These are phyloP conservation scores for Camponotus floridanus DNA, from an alignment of 1,140 invertebrate genomes.

Conservation along the genomic window DNA sequence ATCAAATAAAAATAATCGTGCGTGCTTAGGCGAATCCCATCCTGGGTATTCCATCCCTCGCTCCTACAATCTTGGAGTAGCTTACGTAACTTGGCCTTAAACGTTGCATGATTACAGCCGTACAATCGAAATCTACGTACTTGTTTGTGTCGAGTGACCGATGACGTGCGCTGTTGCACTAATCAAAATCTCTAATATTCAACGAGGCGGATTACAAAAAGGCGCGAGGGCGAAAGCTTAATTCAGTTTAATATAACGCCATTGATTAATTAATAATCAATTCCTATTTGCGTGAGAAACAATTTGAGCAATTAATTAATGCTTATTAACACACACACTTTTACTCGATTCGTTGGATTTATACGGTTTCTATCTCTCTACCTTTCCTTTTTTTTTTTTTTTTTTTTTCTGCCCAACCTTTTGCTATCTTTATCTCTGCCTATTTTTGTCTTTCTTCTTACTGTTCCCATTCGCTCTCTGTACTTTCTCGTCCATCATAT, in stretches of 20 bases:
- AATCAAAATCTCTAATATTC: slow-evolving; percentile 9
- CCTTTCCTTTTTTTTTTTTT: slow-evolving; percentile 41
- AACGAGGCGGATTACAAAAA: slow-evolving; percentile 17
- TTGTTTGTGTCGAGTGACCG: slow-evolving; percentile 75
- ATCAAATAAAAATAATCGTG: slow-evolving; percentile 42
- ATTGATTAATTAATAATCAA: slow-evolving; percentile 26
- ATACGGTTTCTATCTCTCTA: slow-evolving; percentile 54
- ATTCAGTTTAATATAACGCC: background rate
- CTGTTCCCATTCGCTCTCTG: background rate
- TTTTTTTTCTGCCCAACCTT: slow-evolving; percentile 11
- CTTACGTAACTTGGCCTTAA: slow-evolving; percentile 47
- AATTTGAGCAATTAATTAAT: slow-evolving; percentile 34
- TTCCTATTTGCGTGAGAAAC: background rate
- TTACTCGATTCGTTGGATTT: slow-evolving; percentile 29
- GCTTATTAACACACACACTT: slow-evolving; percentile 46
- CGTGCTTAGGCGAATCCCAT: background rate
- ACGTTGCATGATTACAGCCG: slow-evolving; percentile 62
- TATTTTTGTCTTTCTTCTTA: background rate
- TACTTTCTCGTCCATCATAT: background rate
- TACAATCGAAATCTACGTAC: slow-evolving; percentile 72
- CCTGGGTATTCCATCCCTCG: slow-evolving; percentile 46
- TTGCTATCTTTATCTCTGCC: background rate
- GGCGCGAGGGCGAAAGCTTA: slow-evolving; percentile 10
- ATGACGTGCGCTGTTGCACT: slow-evolving; percentile 36
- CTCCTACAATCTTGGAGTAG: slow-evolving; percentile 35